phyloP scores from a whole-genome alignment of 2,797 vertebrate species.

The Lutjanus argentimaculatus region DNA sequence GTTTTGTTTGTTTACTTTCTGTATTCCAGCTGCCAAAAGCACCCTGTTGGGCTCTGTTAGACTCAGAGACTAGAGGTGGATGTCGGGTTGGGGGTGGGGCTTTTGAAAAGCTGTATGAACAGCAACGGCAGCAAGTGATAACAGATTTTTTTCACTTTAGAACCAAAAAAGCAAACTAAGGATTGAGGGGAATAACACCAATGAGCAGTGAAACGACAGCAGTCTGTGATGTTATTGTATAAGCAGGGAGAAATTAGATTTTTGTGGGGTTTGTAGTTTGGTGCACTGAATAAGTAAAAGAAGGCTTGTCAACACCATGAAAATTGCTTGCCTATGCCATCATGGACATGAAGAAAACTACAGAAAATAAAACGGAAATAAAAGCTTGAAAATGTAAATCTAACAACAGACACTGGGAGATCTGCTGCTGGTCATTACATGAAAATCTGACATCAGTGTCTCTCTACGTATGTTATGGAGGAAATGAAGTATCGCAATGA shows the following conservation, averaged over 20 bases:
- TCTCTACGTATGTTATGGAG: neutral
- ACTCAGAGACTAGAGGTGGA: slow-evolving; percentile 1
- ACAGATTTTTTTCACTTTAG: neutral
- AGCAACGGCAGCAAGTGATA: neutral
- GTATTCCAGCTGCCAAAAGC: slow-evolving; percentile 7
- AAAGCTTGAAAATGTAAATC: neutral
- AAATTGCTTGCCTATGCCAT: neutral
- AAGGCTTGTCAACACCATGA: neutral
- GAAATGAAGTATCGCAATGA: neutral
- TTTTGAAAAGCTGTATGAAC: slow-evolving; percentile 9
- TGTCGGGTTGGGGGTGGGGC: neutral
- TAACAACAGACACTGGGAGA: neutral
- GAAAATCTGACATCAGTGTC: neutral
- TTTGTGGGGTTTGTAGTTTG: neutral
- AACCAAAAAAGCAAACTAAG: neutral
- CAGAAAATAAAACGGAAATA: neutral
- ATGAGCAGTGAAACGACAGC: too few species aligned
- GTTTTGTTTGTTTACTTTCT: slow-evolving; percentile 31
- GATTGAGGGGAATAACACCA: slow-evolving; percentile 4
- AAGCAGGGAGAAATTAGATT: neutral
- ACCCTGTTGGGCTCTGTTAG: slow-evolving; percentile 9
- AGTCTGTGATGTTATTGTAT: neutral
- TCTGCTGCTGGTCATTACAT: neutral
- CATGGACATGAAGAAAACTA: too few species aligned
- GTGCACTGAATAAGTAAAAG: neutral